Percentiles rank a stretch among this genome's conserved stretches.
Conservation (phyloP, 2,888 invertebrate species). For the Conus canariensis region DNA sequence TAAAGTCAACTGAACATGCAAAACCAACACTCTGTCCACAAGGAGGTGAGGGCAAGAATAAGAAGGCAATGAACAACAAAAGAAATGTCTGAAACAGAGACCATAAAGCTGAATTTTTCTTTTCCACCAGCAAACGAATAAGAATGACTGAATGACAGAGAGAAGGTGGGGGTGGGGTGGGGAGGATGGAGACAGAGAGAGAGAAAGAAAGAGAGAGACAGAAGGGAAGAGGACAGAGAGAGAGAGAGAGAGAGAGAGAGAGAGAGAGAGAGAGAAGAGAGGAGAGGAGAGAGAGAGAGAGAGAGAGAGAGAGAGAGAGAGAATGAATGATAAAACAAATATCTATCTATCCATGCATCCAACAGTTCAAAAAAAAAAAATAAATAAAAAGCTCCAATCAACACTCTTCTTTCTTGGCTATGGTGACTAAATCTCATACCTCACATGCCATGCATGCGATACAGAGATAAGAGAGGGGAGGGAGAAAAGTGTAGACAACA, state of each 20-base stretch:
- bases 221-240: background rate
- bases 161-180: background rate
- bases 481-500: background rate
- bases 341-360: background rate
- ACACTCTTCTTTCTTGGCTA: background rate
- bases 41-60: background rate
- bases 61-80: background rate
- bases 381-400: background rate
- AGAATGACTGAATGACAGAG: background rate
- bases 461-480: background rate
- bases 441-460: constrained; percentile 14
- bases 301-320: background rate
- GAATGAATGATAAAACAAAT: background rate
- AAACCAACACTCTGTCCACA: background rate
- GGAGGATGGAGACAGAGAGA: background rate
- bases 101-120: too few relatives aligned
- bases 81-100: background rate
- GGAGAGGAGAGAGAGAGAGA: constrained; percentile 1
- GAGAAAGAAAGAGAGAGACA: background rate
- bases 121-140: background rate
- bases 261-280: background rate
- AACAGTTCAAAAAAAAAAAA: background rate
- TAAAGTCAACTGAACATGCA: background rate
- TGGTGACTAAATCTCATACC: background rate
- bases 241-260: background rate